A percentile compares a stretch with the other conserved stretches of the same genome.
phyloP scores from a whole-genome alignment of 2,888 invertebrate genomes.

The Meloe dianella region DNA sequence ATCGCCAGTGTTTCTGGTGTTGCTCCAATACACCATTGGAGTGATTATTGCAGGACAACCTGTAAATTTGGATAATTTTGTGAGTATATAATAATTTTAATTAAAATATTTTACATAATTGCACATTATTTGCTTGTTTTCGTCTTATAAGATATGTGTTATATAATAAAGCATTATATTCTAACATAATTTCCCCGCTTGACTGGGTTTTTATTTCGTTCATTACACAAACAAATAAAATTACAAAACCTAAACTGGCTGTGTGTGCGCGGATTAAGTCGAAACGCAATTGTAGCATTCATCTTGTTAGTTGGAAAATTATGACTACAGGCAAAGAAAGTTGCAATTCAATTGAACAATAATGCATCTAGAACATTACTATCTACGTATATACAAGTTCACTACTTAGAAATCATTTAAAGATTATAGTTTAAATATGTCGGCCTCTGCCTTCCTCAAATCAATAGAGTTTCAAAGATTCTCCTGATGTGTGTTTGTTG shows the following conservation, averaged over 20 bases:
- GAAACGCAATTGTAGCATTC: neutral
- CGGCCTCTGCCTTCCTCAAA: too few species aligned
- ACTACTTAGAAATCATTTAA: neutral
- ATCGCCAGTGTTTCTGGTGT: neutral
- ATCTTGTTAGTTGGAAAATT: neutral
- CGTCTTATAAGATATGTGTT: neutral
- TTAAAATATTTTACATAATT: neutral
- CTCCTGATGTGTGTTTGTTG: too few species aligned
- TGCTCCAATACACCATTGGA: neutral
- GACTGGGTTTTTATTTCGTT: neutral
- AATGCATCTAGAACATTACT: neutral
- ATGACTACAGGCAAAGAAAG: slow-evolving; percentile 3
- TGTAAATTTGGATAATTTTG: neutral
- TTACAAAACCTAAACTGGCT: neutral
- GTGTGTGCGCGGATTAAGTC: neutral
- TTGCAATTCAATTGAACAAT: neutral
- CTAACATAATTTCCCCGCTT: neutral
- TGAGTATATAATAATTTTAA: neutral
- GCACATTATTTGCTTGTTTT: neutral
- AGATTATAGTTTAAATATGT: neutral
- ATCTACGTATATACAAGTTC: too few species aligned
- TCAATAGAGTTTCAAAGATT: too few species aligned
- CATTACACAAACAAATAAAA: neutral
- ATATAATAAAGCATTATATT: neutral
- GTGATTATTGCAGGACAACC: neutral